Base-by-base conservation (phyloP, 2,888 invertebrate species). In the Orchesellides sinensis region DNA sequence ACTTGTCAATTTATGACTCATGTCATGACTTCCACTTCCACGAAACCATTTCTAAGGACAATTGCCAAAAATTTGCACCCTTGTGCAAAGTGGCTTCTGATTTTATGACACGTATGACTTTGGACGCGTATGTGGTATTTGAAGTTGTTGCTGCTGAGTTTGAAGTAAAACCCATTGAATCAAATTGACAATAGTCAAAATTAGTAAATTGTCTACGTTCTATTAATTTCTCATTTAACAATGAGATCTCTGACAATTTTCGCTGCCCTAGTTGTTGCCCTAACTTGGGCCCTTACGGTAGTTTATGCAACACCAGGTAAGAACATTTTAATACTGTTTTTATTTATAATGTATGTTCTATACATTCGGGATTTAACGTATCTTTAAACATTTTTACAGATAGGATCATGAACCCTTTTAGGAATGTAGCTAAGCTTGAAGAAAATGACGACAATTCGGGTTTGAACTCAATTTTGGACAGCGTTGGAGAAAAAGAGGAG, bases 241-340 rank as follows among this genome's bases (percentile, higher is more conserved):
- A 78, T 79, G 79, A 63, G 72, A 54, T 63, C 40, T 12, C n/a
- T 79, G 5, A 79, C 79, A 5, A 47, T 79, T 25, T 23, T 79
- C 6, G 19, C 19, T 1, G 79, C 56, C 25, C 1, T 72, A 2
- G 79, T 79, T 14, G 79, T 79, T 17, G 54, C 35, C 2, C 23
- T 79, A 2, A 79, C 79, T 4, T 79, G 79, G 79, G 72, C 66
- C 12, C 40, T 79, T 14, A 56, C 79, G 0, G 19, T 54, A 10
- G 61, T 68, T 29, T 40, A 27, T 19, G 40, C 79, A 8, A 32
- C 65, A 40, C 79, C 79, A 23, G 45, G 79, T 79, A 59, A 21
- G 49, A 5, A 32, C 32, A 32, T 23, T 54, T 6, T 54, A 21
- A 23, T 25, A 25, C 10, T 25, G 1, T 25, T 23, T 4, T 14